Conservation (phyloP, 2,888 invertebrate genomes). For the Pristionchus maxplancki region DNA sequence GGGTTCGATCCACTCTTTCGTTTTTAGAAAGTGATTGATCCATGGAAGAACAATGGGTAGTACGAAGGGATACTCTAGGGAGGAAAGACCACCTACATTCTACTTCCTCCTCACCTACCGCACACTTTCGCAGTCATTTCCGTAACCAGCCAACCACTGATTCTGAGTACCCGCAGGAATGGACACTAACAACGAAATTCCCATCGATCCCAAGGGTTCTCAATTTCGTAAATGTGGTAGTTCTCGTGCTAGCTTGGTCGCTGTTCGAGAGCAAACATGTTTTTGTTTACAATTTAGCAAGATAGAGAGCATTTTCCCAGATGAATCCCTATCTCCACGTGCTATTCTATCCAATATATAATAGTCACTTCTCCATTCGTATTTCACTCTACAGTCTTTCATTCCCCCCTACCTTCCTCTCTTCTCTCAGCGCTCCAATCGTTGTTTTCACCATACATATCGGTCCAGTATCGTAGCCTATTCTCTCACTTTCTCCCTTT, state of each 20-base stretch:
- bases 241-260: background rate
- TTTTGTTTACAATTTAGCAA: conserved; percentile 23
- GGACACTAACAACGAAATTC: too few relatives aligned
- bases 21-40: conserved; percentile 6
- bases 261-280: conserved; percentile 35
- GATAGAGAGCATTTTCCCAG: background rate
- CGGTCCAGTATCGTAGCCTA: conserved; percentile 38
- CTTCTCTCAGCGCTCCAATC: conserved; percentile 15
- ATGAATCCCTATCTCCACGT: background rate
- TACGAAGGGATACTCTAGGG: background rate
- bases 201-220: background rate
- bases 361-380: conserved; percentile 14
- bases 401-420: background rate
- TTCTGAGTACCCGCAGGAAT: background rate
- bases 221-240: background rate
- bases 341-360: background rate
- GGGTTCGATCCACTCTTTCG: conserved; percentile 5
- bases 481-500: conserved; percentile 48
- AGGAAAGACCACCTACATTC: background rate
- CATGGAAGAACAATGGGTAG: background rate
- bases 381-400: conserved; percentile 28
- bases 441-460: conserved; percentile 28
- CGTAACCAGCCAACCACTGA: background rate
- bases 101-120: background rate
- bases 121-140: background rate